These are phyloP conservation scores for Neogale vison DNA, from an alignment of 2,113 vertebrate species.

Conservation along the genomic window DNA sequence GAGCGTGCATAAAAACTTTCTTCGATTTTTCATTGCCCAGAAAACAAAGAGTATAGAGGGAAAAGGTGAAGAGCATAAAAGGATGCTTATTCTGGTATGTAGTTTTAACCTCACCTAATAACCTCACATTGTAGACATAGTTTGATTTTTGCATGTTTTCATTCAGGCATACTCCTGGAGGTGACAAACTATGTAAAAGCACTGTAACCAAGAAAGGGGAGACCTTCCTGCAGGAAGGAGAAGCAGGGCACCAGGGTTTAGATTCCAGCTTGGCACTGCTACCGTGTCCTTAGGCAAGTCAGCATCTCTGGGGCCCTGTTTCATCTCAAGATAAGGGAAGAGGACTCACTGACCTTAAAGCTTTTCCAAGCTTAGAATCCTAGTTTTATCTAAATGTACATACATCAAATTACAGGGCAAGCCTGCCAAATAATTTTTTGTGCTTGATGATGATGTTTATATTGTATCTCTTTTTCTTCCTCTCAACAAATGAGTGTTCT, in stretches of 20 bases:
- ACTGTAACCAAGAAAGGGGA: slow-evolving; percentile 3
- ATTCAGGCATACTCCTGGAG: background rate
- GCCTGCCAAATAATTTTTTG: slow-evolving; percentile 3
- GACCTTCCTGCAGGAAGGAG: background rate
- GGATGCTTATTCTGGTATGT: slow-evolving; percentile 28
- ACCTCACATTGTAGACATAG: background rate
- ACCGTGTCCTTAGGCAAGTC: background rate
- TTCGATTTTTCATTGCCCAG: slow-evolving; percentile 49
- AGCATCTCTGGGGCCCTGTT: background rate
- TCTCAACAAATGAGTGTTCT: background rate
- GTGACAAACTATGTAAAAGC: background rate
- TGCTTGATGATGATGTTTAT: slow-evolving; percentile 19
- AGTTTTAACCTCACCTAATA: slow-evolving; percentile 14
- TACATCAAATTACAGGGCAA: background rate
- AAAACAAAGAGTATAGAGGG: slow-evolving; percentile 45
- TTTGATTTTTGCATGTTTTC: slow-evolving; percentile 49
- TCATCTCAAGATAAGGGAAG: background rate
- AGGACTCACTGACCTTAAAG: slow-evolving; percentile 28
- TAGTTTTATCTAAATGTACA: background rate
- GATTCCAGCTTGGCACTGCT: background rate
- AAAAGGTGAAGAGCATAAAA: slow-evolving; percentile 26
- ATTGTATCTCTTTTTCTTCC: background rate
- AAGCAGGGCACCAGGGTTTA: background rate
- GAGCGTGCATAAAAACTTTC: slow-evolving; percentile 47
- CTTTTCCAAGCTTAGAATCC: background rate